A percentile compares a stretch with the other conserved stretches of the same genome.
Evolutionary conservation across 1,140 invertebrate genomes (phyloP).

Genomic region (Solenopsis invicta): DNA sequence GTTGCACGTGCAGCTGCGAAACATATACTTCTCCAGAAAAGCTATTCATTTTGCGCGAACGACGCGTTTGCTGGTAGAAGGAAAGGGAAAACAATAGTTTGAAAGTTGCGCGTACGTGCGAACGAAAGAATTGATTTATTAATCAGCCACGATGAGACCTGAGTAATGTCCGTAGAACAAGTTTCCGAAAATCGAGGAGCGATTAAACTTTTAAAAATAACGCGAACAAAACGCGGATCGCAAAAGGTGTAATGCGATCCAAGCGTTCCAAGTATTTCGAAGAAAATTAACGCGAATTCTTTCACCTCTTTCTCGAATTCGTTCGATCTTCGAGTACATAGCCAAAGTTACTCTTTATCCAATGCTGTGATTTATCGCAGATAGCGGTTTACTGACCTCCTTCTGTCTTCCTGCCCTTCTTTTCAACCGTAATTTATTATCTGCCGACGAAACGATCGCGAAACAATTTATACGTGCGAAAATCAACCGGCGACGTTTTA

Average conservation of each 20-base stretch:
- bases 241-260: neutral
- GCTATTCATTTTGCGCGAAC: constrained; percentile 24
- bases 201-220: neutral
- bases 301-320: neutral
- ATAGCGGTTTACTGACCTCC: constrained; percentile 57
- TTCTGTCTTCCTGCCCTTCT: constrained; percentile 40
- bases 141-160: neutral
- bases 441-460: constrained; percentile 21
- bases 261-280: neutral
- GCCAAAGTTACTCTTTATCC: constrained; percentile 12
- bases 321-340: neutral
- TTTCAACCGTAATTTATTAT: constrained; percentile 71
- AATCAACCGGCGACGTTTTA: constrained; percentile 14
- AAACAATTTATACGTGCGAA: constrained; percentile 1
- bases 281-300: constrained; percentile 6
- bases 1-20: constrained; percentile 9
- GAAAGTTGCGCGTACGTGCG: neutral
- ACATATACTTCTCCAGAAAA: constrained; percentile 14
- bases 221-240: neutral
- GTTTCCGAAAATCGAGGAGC: neutral
- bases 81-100: neutral
- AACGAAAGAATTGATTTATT: neutral
- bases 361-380: constrained; percentile 62
- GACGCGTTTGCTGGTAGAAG: neutral
- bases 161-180: neutral